Base-by-base conservation (phyloP, 23 tunicate species). In the Styela plicata region DNA sequence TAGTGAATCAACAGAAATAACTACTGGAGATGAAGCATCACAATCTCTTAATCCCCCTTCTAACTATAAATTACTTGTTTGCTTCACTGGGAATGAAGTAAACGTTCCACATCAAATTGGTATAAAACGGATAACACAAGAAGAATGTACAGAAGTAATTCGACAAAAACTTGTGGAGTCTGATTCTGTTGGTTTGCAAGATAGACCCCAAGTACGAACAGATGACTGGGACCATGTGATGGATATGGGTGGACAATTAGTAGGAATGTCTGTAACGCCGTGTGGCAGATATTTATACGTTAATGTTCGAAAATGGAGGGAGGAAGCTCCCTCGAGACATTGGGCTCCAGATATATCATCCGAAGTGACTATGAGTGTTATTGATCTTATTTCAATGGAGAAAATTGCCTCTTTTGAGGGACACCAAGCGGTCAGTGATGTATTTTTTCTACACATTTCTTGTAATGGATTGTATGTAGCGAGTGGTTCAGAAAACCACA, bases 401-500 rank as follows among this genome's bases (percentile, higher is more conserved):
- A 64, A 85, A 74, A 85, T 90, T 27, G 26, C 30, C 16, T 18
- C 80, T 13, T 52, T 90, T 33, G 66, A 36, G 2, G 89, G 89
- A 21, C 89, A 85, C 69, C 66, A 69, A 63, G 89, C 89, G 0
- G 83, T 71, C 16, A 90, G 88, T 73, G 84, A 85, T 75, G 86
- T 82, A 10, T 90, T 90, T 36, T 90, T 85, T 63, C 85, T 90
- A 21, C 88, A 85, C 53, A 63, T 90, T 3, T 70, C 86, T 22
- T 26, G 82, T 36, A 85, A 85, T 69, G 89, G 82, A 31, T 53
- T 33, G 31, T 90, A 90, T 63, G 89, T 90, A n/a, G 83, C 96
- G 18, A 90, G 96, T 85, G 96, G 96, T 0, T 90, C 96, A 21
- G 96, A 83, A 75, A 89, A 90, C 73, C 63, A 31, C 24, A 34